Evolutionary conservation across 1,140 invertebrate species (phyloP), one percentile per base, ranked within the genome.

Genomic region (Caenorhabditis remanei): DNA sequence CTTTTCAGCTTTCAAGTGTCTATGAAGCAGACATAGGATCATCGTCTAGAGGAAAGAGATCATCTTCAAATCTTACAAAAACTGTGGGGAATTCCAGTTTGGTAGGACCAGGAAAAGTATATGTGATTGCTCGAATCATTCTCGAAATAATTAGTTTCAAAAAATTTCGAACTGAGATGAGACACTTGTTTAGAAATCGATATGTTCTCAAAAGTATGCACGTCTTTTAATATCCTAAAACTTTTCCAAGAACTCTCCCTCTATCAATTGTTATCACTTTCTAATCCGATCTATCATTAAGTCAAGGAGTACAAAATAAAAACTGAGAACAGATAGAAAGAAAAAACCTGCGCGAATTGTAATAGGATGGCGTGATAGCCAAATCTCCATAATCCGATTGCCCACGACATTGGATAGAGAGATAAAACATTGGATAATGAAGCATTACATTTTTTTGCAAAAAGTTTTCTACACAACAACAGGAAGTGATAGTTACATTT

Each of bases 381-480:
- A 79, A 79, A 79, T 79, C 71, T 79, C n/a, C n/a, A 24, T 79
- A 79, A 53, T 79, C 71, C 46, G 71, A 79, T 32, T 79, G 71
- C 71, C 71, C n/a, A 79, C 71, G 46, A 24, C 46, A 24, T 24
- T 6, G 46, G n/a, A 24, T 13, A 14, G 40, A 0, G 21, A 43
- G 71, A 79, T 50, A 79, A 79, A 24, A 21, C 71, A 19, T 53
- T 8, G 19, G 41, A 71, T 41, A 40, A 32, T 71, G 71, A 79
- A 79, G 71, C 46, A 79, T 50, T 79, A 79, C 46, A 79, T 24
- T 50, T 5, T 50, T 79, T 50, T 79, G 71, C 71, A 79, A 79
- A 16, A 67, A 67, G 40, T 40, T 67, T 41, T 41, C 19, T 40
- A 3, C 50, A 11, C 50, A 53, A 3, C 9, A 67, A 67, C 24